phyloP scores from a whole-genome alignment of 2,888 invertebrate genomes.

The Agonum fuliginosum region DNA sequence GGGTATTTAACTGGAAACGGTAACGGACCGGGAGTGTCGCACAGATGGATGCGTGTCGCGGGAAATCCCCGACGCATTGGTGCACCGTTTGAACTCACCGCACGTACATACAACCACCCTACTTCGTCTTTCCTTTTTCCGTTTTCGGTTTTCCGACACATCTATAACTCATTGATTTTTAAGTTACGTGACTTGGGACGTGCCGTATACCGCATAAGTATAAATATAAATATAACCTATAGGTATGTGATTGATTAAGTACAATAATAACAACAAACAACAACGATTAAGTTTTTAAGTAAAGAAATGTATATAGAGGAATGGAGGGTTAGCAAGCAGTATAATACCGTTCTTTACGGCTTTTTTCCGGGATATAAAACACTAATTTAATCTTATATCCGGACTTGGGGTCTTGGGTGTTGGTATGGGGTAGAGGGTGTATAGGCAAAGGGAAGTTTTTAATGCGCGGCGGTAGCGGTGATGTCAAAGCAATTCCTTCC shows the following conservation, averaged over 20 bases:
- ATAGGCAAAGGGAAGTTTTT: slow-evolving; percentile 46
- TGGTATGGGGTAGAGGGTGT: slow-evolving; percentile 5
- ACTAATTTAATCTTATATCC: slow-evolving; percentile 70
- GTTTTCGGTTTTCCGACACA: slow-evolving; percentile 28
- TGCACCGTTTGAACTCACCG: slow-evolving; percentile 60
- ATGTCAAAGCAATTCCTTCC: slow-evolving; percentile 59
- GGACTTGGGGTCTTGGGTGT: neutral
- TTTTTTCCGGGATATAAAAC: slow-evolving; percentile 69
- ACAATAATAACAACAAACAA: neutral
- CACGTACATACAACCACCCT: slow-evolving; percentile 52
- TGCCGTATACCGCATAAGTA: too few species aligned
- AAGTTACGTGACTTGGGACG: slow-evolving; percentile 36
- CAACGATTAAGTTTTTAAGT: slow-evolving; percentile 12
- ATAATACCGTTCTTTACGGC: slow-evolving; percentile 66
- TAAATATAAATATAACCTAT: too few species aligned
- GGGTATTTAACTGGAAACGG: slow-evolving; percentile 67
- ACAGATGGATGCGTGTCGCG: slow-evolving; percentile 73
- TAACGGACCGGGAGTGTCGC: slow-evolving; percentile 73
- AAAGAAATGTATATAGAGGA: too few species aligned
- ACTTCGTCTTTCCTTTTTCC: slow-evolving; percentile 11
- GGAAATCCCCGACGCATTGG: slow-evolving; percentile 69
- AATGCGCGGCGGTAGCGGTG: slow-evolving; percentile 55
- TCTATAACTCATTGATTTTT: slow-evolving; percentile 59
- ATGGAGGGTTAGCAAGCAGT: slow-evolving; percentile 5
- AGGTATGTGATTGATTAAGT: neutral